Base-by-base conservation (phyloP, 64 coral and sea anemone genomes). In the Stylophora pistillata region DNA sequence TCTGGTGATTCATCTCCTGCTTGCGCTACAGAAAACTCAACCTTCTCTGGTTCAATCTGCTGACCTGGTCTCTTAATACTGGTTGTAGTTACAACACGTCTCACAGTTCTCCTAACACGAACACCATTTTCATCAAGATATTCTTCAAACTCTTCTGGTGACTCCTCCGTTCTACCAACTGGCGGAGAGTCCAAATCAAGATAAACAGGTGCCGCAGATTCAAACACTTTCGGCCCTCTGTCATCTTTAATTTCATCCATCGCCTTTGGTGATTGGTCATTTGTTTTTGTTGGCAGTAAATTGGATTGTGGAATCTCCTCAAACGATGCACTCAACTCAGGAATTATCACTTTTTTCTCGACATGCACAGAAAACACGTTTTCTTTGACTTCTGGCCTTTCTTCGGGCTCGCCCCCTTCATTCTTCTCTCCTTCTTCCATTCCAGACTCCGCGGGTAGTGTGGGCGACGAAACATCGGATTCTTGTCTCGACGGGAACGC, bases 111-210 rank as follows among this genome's bases (percentile, higher is more conserved):
- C 47, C 47, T 89, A 0, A 93, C 82, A 56, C 55, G 92, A 16
- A 88, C 65, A 56, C 95, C 91, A 56, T 91, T 73, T 10, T 90
- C 77, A 85, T 94, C 88, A 29, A 78, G 41, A 82, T 78, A 98
- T 55, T 95, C 94, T 78, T 95, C 94, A 26, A 86, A 82, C 21
- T 64, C 74, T 29, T 58, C 76, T 52, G 63, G 63, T 71, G 65
- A 32, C 34, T 86, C 66, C 5, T 84, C 29, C 29, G 17, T 59
- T 4, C 9, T 63, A 16, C 71, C 88, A 47, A 4, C 37, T 47
- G 37, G 37, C 7, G 37, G 7, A 47, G 37, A 7, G 37, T 4
- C 37, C 37, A 47, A 47, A 47, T 56, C 74, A 15, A 55, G n/a
- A 47, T 58, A 29, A 73, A 74, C 69, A 71, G 82, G 65, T 6